phyloP scores from a whole-genome alignment of 2,888 invertebrate genomes.

The Luffia ferchaultella region DNA sequence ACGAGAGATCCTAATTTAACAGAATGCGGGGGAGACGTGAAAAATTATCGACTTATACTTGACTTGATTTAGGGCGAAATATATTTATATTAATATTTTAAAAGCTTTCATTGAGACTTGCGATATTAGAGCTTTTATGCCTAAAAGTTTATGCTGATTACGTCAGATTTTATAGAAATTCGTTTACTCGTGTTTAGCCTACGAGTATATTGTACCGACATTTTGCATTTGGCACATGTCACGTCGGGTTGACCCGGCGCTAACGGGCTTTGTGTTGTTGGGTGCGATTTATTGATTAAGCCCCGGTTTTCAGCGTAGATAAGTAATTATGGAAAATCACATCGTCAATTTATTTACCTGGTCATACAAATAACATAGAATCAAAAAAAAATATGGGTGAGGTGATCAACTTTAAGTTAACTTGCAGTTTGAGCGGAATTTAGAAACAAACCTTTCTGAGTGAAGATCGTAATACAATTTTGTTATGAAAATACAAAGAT shows the following conservation, averaged over 20 bases:
- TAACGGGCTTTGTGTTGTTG: background rate
- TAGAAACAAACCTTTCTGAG: too few species aligned
- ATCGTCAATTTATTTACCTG: too few species aligned
- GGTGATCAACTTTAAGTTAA: too few species aligned
- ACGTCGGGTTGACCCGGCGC: background rate
- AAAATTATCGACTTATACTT: background rate
- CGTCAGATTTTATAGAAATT: too few species aligned
- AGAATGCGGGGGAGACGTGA: background rate
- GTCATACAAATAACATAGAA: too few species aligned
- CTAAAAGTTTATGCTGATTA: too few species aligned
- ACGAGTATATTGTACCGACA: background rate
- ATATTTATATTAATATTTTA: background rate
- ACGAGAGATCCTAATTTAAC: background rate
- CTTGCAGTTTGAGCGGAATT: too few species aligned
- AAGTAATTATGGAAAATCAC: background rate
- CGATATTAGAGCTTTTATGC: too few species aligned
- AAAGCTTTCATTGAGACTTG: background rate
- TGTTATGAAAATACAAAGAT: too few species aligned
- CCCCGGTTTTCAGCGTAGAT: background rate
- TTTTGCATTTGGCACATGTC: background rate
- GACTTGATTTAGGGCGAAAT: background rate
- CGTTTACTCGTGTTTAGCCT: too few species aligned
- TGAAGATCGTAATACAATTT: too few species aligned
- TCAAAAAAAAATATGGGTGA: too few species aligned
- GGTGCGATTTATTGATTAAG: background rate